A percentile compares a stretch with the other conserved stretches of the same genome.
These are phyloP conservation scores for Eptesicus fuscus DNA, from an alignment of 2,113 vertebrate species.

Conservation along the genomic window DNA sequence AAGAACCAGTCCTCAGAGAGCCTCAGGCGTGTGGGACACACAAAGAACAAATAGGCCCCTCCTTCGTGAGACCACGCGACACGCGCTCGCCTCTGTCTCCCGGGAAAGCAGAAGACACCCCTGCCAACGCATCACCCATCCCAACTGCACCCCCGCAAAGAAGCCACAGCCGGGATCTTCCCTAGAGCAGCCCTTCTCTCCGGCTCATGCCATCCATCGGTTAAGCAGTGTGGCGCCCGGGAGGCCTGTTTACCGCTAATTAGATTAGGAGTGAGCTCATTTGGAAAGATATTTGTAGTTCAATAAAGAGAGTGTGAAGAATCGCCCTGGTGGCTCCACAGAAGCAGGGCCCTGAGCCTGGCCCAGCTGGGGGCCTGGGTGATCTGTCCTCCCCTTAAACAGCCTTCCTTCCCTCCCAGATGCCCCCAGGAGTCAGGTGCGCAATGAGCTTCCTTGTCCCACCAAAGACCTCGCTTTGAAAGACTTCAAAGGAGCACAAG, in stretches of 20 bases:
- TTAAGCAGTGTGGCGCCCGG: constrained; percentile 5
- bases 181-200: background rate
- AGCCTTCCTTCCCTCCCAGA: background rate
- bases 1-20: background rate
- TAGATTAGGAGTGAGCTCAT: constrained; percentile 52
- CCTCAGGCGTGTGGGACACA: background rate
- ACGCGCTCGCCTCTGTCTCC: background rate
- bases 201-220: background rate
- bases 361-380: background rate
- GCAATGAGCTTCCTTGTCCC: background rate
- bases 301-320: constrained; percentile 38
- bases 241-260: constrained; percentile 51
- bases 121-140: too few species aligned
- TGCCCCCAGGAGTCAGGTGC: background rate
- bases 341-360: background rate
- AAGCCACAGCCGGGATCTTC: background rate
- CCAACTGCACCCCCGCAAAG: background rate
- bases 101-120: background rate
- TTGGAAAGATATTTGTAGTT: constrained; percentile 52
- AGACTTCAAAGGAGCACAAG: background rate
- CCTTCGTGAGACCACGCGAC: background rate
- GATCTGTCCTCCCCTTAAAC: background rate
- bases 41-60: background rate
- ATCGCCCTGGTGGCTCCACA: background rate
- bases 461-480: background rate